Base-by-base conservation (phyloP, 2,797 vertebrate genomes). In the Pipistrellus kuhlii region DNA sequence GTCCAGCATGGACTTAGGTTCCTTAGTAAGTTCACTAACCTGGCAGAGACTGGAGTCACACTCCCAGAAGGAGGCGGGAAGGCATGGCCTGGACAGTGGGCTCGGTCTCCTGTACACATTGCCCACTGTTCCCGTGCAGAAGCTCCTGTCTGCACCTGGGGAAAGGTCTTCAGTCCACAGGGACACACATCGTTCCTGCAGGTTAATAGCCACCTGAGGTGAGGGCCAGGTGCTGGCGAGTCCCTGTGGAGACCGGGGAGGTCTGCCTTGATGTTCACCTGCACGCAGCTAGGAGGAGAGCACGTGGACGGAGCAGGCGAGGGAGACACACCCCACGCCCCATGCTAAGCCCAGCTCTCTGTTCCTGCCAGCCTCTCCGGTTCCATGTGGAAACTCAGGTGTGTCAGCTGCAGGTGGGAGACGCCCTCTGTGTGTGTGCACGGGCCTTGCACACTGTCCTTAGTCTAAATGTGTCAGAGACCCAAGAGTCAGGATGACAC, bases 91-190 rank as follows among this genome's bases (percentile, higher is more conserved):
- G 4, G 55, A 53, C 27, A 4, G 7, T 23, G 0, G 18, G 15
- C 10, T 62, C 11, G 1, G 30, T 10, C 51, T 7, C 9, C 3
- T 5, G 4, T n/a, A 6, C 23, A 0, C 3, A 6, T n/a, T 30
- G 25, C 2, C 2, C 8, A 0, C 64, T 0, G 5, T 59, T 41
- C 15, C n/a, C 11, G 30, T 64, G 27, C 68, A 48, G 38, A 32
- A 2, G 6, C 15, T 11, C 21, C 0, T 5, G 44, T 17, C 13
- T n/a, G 69, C 72, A 1, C 14, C 10, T 0, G 51, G 38, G 18
- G 30, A 27, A 25, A 18, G 27, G 14, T 11, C 18, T 14, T 27
- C 81, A 1, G 23, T 15, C 10, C 73, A 51, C 21, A 76, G 46
- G 11, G 17, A 32, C 73, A 7, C 13, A 20, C 46, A 0, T 12